Conservation (phyloP, 92 coral and sea anemone genomes). For the Pocillopora grandis region DNA sequence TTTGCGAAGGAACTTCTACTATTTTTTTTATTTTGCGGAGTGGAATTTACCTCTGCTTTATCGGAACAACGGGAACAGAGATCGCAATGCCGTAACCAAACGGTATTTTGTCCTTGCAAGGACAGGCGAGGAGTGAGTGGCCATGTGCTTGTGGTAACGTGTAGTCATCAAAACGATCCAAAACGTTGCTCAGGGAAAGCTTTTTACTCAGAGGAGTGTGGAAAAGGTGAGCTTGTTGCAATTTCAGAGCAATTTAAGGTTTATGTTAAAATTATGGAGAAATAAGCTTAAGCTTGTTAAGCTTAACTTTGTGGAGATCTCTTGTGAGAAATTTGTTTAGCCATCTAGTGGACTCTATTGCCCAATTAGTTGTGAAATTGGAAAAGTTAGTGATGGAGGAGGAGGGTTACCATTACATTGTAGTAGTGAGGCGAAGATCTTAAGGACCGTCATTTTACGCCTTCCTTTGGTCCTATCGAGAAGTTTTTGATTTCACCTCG, state of each 20-base stretch:
- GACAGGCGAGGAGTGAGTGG: not conserved
- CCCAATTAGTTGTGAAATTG: too few species aligned
- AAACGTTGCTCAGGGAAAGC: not conserved
- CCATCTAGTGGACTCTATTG: too few species aligned
- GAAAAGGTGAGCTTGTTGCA: slow-evolving; percentile 11
- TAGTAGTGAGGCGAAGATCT: too few species aligned
- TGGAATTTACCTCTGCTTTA: not conserved
- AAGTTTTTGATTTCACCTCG: too few species aligned
- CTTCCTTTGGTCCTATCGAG: too few species aligned
- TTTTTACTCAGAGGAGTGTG: not conserved
- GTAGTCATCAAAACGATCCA: not conserved
- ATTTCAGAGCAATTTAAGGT: not conserved
- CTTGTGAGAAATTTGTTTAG: too few species aligned
- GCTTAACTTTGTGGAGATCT: too few species aligned
- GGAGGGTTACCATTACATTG: too few species aligned
- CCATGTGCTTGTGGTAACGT: slow-evolving; percentile 7
- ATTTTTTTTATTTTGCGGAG: not conserved
- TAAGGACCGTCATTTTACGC: too few species aligned
- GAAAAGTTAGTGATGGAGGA: too few species aligned
- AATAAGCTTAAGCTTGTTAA: too few species aligned
- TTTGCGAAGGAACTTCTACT: not conserved
- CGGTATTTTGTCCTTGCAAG: slow-evolving; percentile 7
- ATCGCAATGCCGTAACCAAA: not conserved
- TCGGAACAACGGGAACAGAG: not conserved
- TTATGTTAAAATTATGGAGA: not conserved